Percentiles rank a stretch among this genome's conserved stretches.
Evolutionary conservation across 2,888 invertebrate species (phyloP).

Genomic region (Patella depressa): DNA sequence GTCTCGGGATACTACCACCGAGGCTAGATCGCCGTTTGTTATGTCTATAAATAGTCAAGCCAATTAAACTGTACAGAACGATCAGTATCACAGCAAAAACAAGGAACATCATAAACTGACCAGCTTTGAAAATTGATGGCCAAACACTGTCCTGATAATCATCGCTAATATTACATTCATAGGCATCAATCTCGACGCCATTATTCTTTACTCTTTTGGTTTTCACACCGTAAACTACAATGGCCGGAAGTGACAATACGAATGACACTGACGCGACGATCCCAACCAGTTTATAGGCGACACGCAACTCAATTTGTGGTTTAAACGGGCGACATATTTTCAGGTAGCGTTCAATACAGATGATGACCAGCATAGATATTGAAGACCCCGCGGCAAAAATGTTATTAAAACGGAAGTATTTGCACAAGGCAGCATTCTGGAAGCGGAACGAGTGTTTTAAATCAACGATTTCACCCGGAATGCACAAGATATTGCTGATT

Average conservation of each 20-base stretch:
- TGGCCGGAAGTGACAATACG: not conserved
- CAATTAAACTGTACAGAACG: not conserved
- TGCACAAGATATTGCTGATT: not conserved
- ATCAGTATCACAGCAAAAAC: not conserved
- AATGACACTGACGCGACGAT: not conserved
- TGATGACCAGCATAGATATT: not conserved
- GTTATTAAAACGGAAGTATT: slow-evolving; percentile 1
- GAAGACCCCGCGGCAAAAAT: not conserved
- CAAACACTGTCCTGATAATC: not conserved
- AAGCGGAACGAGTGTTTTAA: not conserved
- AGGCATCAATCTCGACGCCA: not conserved
- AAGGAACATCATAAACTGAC: not conserved
- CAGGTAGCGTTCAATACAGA: not conserved
- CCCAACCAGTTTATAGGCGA: not conserved
- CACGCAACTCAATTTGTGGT: not conserved
- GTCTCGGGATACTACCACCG: not conserved
- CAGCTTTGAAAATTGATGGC: not conserved
- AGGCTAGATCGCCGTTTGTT: not conserved
- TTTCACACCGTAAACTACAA: not conserved
- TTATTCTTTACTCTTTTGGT: not conserved
- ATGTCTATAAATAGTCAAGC: not conserved
- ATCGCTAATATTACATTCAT: not conserved
- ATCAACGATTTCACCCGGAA: slow-evolving; percentile 1
- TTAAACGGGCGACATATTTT: not conserved
- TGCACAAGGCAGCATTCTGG: not conserved